phyloP scores from a whole-genome alignment of 2,113 vertebrate genomes.

The Tautogolabrus adspersus region DNA sequence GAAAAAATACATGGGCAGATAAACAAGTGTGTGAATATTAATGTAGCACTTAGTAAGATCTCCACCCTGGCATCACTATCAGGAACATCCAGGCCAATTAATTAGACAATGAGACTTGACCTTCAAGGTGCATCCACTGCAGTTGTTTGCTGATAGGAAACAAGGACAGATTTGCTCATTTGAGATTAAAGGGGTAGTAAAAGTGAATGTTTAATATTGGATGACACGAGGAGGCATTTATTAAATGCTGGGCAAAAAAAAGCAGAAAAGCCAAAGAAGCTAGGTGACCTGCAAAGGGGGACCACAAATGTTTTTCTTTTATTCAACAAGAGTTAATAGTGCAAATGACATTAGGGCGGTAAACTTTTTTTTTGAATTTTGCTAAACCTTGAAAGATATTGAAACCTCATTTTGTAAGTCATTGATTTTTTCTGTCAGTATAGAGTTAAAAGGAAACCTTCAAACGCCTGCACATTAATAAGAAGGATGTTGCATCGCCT shows the following conservation, averaged over 20 bases:
- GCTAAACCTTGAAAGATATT: conserved; percentile 53
- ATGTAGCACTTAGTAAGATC: conserved; percentile 67
- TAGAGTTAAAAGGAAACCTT: conserved; percentile 53
- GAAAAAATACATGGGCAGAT: conserved; percentile 53
- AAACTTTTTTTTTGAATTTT: conserved; percentile 31
- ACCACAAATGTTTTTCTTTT: neutral
- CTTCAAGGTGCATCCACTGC: conserved; percentile 75
- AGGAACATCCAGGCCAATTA: conserved; percentile 72
- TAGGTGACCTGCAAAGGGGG: neutral
- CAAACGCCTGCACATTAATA: conserved; percentile 52
- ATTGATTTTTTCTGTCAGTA: conserved; percentile 59
- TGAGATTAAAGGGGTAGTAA: conserved; percentile 72
- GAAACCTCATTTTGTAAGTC: conserved; percentile 56
- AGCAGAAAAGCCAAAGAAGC: neutral
- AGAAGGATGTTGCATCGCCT: conserved; percentile 20
- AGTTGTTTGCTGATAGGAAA: conserved; percentile 75
- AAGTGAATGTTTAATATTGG: conserved; percentile 66
- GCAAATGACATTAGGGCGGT: conserved; percentile 21
- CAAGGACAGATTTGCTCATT: conserved; percentile 71
- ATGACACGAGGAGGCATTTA: conserved; percentile 49
- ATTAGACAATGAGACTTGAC: conserved; percentile 76
- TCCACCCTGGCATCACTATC: conserved; percentile 63
- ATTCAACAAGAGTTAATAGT: neutral
- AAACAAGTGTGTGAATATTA: conserved; percentile 77
- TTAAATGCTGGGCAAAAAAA: conserved; percentile 19